Base-by-base conservation (phyloP, 2,888 invertebrate species). In the Trilocha varians region DNA sequence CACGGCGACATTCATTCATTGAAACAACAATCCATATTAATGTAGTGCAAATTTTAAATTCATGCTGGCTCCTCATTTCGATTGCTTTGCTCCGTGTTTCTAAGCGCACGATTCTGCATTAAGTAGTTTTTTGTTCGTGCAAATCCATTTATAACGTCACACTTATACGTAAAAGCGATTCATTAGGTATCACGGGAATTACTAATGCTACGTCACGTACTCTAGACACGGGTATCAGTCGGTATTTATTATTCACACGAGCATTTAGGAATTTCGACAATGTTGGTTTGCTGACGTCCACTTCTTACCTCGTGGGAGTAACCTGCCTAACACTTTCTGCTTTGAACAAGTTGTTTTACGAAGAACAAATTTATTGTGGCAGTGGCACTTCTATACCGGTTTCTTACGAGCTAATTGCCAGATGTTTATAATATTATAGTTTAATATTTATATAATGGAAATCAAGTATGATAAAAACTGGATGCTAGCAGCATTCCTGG, bases 21-120 rank as follows among this genome's bases (percentile, higher is more conserved):
- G 84, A 82, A 84, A 80, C 80, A 66, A 74, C 83, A 70, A 83
- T 84, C 80, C 83, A 85, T 85, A 84, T 83, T 84, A 83, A 85
- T 85, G 84, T 77, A 80, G 78, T 79, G 80, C 84, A 83, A 82
- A 85, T 83, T 85, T 85, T 72, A 70, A 80, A 85, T 85, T 85
- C 85, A 84, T 70, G 73, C 67, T 72, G 75, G 62, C 75, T 74
- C 78, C 66, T 75, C 77, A 66, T 73, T 78, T 77, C 75, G 75
- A 80, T 80, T 71, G 74, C 73, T 62, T 70, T 62, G 69, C 62
- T 57, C 66, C 70, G 65, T 80, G 78, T 80, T 74, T 57, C 76
- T 82, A 76, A 78, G 78, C 78, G 69, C 80, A 80, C 78, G 79
- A 76, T 78, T 82, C 72, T 77, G 82, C 76, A 78, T 77, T 79